These are phyloP conservation scores for Lophius americanus DNA, from an alignment of 2,797 vertebrate species.

Conservation along the genomic window DNA sequence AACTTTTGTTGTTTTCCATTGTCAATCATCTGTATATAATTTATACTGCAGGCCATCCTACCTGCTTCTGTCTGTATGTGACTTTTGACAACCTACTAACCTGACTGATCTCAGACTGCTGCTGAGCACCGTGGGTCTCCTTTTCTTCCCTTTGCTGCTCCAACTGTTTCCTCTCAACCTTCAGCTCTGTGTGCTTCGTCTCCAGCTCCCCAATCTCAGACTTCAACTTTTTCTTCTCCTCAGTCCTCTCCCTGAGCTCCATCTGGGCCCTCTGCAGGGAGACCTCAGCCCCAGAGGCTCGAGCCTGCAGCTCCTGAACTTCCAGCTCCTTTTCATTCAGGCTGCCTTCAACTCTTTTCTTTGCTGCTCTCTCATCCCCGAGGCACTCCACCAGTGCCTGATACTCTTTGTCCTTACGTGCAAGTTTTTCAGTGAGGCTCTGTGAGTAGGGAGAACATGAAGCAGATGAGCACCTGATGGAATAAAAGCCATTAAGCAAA, in stretches of 20 bases:
- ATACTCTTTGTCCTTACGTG: constrained; percentile 86
- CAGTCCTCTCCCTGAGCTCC: constrained; percentile 85
- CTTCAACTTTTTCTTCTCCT: constrained; percentile 86
- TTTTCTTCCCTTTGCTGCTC: constrained; percentile 94
- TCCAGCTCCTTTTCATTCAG: constrained; percentile 91
- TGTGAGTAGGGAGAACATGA: constrained; percentile 48
- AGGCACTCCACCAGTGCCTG: constrained; percentile 87
- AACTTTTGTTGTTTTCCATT: not conserved
- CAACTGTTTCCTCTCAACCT: constrained; percentile 92
- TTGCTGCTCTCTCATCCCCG: constrained; percentile 82
- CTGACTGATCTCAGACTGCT: constrained; percentile 94
- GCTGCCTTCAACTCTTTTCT: constrained; percentile 84
- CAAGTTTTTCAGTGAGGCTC: constrained; percentile 88
- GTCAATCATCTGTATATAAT: not conserved
- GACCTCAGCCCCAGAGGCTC: constrained; percentile 82
- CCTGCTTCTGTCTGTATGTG: not conserved
- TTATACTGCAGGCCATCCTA: not conserved
- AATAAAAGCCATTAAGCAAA: not conserved
- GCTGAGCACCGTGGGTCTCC: constrained; percentile 90
- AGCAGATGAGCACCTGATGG: not conserved
- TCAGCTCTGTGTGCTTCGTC: constrained; percentile 89
- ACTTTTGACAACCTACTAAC: constrained; percentile 67
- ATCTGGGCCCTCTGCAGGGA: constrained; percentile 85
- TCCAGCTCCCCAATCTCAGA: constrained; percentile 89
- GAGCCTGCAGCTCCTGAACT: constrained; percentile 89